A percentile compares a stretch with the other conserved stretches of the same genome.
phyloP scores from a whole-genome alignment of 64 coral and sea anemone genomes.

The Exaiptasia diaphana region DNA sequence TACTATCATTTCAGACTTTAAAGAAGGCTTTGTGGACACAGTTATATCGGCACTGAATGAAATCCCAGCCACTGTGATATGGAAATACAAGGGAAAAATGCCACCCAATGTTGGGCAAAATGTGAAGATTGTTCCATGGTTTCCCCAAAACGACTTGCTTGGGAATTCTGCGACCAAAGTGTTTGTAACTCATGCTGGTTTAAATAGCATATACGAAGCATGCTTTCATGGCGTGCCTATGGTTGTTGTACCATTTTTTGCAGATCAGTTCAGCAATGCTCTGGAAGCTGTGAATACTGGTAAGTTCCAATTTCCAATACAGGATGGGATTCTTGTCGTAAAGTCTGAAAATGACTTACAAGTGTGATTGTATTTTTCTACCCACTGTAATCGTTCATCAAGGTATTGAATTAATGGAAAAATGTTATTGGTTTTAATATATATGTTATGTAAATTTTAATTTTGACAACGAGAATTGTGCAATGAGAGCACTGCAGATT shows the following conservation, averaged over 20 bases:
- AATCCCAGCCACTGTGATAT: constrained; percentile 50
- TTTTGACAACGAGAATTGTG: too few relatives aligned
- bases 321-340: too few relatives aligned
- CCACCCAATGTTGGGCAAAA: constrained; percentile 30
- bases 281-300: constrained; percentile 58
- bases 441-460: too few relatives aligned
- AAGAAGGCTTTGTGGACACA: constrained; percentile 47
- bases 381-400: too few relatives aligned
- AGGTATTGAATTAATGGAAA: too few relatives aligned
- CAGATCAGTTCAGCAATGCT: constrained; percentile 67
- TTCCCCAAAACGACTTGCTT: constrained; percentile 60
- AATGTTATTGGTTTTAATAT: too few relatives aligned
- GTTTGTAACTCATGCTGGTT: constrained; percentile 69
- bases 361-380: too few relatives aligned
- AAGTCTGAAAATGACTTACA: too few relatives aligned
- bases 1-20: constrained; percentile 69
- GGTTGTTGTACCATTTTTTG: constrained; percentile 74
- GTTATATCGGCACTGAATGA: constrained; percentile 5
- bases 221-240: constrained; percentile 69
- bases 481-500: too few relatives aligned
- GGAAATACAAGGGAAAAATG: constrained; percentile 34
- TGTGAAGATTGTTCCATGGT: constrained; percentile 44
- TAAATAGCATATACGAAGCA: constrained; percentile 68
- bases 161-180: constrained; percentile 44
- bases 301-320: too few relatives aligned